A percentile compares a stretch with the other conserved stretches of the same genome.
phyloP scores from a whole-genome alignment of 1,140 invertebrate species.

The Hypsibius dujardini region DNA sequence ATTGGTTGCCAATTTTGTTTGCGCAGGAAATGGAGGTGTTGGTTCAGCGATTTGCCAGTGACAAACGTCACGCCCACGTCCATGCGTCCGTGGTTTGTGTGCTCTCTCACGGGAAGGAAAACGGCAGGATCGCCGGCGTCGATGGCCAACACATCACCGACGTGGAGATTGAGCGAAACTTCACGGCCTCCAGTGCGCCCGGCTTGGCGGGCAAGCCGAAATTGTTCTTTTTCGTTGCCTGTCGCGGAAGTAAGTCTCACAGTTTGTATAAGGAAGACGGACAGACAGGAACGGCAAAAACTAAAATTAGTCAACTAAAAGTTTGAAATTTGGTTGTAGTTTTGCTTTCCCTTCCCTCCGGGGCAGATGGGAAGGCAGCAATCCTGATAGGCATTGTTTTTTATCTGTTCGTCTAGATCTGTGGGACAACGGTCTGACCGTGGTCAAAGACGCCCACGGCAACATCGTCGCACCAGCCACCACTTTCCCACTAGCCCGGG shows the following conservation, averaged over 20 bases:
- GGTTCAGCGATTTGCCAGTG: background rate
- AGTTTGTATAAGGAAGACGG: background rate
- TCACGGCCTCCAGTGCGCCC: background rate
- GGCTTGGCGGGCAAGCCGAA: background rate
- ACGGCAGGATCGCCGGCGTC: background rate
- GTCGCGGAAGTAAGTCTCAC: background rate
- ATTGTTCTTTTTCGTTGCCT: slow-evolving; percentile 1
- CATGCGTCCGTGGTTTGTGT: background rate
- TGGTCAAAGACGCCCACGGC: too few species aligned
- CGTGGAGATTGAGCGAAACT: background rate
- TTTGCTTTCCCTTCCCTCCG: too few species aligned
- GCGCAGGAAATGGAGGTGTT: background rate
- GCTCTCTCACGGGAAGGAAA: slow-evolving; percentile 7
- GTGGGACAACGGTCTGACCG: too few species aligned
- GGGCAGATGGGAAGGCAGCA: too few species aligned
- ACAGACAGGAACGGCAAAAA: too few species aligned
- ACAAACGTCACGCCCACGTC: background rate
- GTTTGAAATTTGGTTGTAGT: too few species aligned
- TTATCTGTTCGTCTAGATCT: too few species aligned
- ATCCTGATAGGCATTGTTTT: too few species aligned
- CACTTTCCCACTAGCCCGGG: too few species aligned
- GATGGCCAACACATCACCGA: slow-evolving; percentile 10
- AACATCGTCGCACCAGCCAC: too few species aligned
- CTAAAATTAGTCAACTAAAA: too few species aligned
- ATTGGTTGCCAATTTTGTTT: background rate